phyloP scores from a whole-genome alignment of 2,113 vertebrate species.

The Suncus etruscus region DNA sequence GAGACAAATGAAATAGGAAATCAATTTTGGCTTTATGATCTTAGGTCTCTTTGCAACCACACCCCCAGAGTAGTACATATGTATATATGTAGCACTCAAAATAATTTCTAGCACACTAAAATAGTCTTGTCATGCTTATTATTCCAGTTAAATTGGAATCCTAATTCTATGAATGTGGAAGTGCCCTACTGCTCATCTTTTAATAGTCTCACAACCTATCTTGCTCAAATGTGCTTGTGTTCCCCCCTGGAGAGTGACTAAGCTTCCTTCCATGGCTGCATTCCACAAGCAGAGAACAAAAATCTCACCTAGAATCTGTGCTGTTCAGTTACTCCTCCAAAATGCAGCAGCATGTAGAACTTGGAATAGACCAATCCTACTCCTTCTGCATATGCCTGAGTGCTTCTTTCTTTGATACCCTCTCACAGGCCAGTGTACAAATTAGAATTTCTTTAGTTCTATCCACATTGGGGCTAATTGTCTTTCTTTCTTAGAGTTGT shows the following conservation, averaged over 20 bases:
- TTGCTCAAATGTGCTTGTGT: not conserved
- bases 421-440: not conserved
- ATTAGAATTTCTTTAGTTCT: too few species aligned
- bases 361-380: not conserved
- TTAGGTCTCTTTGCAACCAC: not conserved
- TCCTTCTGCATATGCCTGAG: not conserved
- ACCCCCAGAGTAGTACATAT: not conserved
- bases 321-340: too few species aligned
- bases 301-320: too few species aligned
- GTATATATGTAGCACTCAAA: not conserved
- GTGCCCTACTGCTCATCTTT: not conserved
- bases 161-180: not conserved
- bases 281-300: not conserved
- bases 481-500: too few species aligned
- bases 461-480: too few species aligned
- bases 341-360: too few species aligned
- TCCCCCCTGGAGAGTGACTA: not conserved
- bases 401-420: not conserved
- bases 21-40: slow-evolving; percentile 8
- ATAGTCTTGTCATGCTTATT: not conserved
- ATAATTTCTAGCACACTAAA: not conserved
- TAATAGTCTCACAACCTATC: not conserved
- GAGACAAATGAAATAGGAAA: slow-evolving; percentile 55
- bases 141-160: not conserved
- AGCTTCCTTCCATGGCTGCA: not conserved